Percentiles rank a stretch among this genome's conserved stretches.
Conservation (phyloP, 2,888 invertebrate genomes). For the Macrosiphum euphorbiae region DNA sequence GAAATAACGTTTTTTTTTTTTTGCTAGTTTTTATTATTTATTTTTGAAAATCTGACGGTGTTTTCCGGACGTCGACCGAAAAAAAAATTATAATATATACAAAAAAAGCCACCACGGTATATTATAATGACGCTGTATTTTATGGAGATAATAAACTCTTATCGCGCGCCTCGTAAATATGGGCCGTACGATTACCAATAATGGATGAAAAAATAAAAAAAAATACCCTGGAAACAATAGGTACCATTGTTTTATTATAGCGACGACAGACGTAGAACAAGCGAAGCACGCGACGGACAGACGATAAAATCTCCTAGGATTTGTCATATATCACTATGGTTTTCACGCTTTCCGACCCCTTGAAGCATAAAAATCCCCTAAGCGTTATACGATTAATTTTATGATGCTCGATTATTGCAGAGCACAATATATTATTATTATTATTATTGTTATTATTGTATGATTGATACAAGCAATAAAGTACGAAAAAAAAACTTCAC, state of each 20-base stretch:
- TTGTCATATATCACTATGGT: neutral
- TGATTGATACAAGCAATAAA: neutral
- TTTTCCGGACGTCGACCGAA: neutral
- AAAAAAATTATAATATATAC: neutral
- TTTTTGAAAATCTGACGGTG: neutral
- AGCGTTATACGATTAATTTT: neutral
- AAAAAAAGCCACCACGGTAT: neutral
- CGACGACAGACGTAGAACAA: neutral
- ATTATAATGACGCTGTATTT: neutral
- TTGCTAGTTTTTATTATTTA: neutral
- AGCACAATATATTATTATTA: neutral
- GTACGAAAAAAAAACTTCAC: neutral
- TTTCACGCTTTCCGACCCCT: neutral
- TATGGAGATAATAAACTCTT: neutral
- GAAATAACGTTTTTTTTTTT: slow-evolving; percentile 4
- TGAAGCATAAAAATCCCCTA: neutral
- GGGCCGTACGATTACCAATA: neutral
- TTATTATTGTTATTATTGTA: neutral
- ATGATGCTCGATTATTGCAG: neutral
- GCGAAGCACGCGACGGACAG: neutral
- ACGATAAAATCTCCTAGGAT: neutral
- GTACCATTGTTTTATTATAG: neutral
- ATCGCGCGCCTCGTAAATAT: neutral
- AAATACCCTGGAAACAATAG: neutral
- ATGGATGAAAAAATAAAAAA: neutral